phyloP scores from a whole-genome alignment of 1,140 invertebrate species.

The Acyrthosiphon pisum region DNA sequence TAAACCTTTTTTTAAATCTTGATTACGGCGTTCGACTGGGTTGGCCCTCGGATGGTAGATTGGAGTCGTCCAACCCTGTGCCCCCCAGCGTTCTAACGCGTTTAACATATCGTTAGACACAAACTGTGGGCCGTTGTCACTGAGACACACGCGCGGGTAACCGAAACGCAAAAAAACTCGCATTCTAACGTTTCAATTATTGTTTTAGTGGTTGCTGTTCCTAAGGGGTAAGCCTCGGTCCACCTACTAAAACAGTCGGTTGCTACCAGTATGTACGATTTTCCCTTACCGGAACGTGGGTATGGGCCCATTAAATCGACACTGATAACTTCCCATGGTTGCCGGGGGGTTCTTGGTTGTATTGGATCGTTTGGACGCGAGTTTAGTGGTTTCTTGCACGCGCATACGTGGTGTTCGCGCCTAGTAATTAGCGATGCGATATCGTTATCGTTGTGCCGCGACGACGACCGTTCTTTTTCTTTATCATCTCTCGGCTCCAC shows the following conservation, averaged over 20 bases:
- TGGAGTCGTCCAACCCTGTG: neutral
- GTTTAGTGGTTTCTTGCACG: too few species aligned
- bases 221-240: neutral
- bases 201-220: neutral
- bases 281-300: neutral
- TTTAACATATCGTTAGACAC: neutral
- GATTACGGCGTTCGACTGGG: neutral
- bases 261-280: neutral
- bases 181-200: neutral
- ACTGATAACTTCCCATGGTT: neutral
- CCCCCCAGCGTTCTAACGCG: neutral
- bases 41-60: neutral
- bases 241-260: slow-evolving; percentile 4
- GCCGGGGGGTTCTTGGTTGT: neutral
- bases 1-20: neutral
- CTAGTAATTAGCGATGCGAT: too few species aligned
- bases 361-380: neutral
- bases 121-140: neutral
- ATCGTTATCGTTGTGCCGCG: too few species aligned
- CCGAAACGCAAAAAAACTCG: slow-evolving; percentile 17
- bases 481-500: too few species aligned
- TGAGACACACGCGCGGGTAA: neutral
- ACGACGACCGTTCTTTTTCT: too few species aligned
- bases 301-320: neutral
- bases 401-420: too few species aligned